Evolutionary conservation across 2,797 vertebrate species (phyloP).

Genomic region (Onychomys leucogaster): DNA sequence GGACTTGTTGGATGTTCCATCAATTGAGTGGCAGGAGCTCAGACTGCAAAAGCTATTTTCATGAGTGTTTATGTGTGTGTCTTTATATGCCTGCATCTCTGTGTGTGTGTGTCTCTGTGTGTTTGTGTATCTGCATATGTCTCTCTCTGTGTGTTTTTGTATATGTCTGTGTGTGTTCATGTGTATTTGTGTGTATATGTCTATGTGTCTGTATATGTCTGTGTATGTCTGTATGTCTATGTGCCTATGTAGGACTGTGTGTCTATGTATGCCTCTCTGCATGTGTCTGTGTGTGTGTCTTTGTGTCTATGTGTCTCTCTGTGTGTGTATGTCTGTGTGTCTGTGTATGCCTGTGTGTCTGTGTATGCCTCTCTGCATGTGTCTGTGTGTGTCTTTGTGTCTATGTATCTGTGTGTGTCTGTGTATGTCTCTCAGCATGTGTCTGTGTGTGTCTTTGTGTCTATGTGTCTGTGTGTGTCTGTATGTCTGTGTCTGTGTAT

Average conservation of each 20-base stretch:
- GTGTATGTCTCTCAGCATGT: no score
- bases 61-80: neutral
- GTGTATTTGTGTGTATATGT: neutral
- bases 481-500: no score
- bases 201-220: neutral
- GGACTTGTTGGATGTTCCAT: neutral
- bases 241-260: neutral
- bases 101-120: neutral
- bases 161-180: neutral
- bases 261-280: neutral
- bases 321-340: neutral
- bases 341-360: no score
- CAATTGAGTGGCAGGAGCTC: neutral
- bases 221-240: neutral
- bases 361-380: no score
- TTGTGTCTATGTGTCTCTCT: neutral
- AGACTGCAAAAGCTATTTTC: neutral
- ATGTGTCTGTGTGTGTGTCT: neutral
- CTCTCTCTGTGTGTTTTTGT: rapidly evolving
- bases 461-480: neutral
- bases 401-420: no score
- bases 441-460: neutral
- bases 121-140: neutral
- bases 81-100: neutral
- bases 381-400: no score